Evolutionary conservation across 2,797 vertebrate genomes (phyloP).

Genomic region (Gobionotothen gibberifrons): DNA sequence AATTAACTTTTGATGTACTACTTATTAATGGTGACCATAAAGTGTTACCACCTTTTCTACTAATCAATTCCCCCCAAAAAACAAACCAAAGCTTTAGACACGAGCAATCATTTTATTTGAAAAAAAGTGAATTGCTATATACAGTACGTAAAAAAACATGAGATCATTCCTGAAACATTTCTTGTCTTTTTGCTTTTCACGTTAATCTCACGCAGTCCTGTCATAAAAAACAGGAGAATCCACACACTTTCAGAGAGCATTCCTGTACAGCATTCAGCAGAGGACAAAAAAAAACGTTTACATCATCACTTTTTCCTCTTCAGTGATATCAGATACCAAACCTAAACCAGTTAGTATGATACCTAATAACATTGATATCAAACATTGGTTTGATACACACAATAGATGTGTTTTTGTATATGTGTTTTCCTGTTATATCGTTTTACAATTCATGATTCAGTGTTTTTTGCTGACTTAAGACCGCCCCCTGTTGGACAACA

Average conservation of each 20-base stretch:
- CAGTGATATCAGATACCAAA: slow-evolving; percentile 46
- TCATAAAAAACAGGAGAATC: slow-evolving; percentile 61
- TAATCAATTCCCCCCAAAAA: background rate
- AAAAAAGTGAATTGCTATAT: slow-evolving; percentile 82
- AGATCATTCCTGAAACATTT: slow-evolving; percentile 69
- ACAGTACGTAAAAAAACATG: slow-evolving; percentile 82
- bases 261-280: slow-evolving; percentile 71
- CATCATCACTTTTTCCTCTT: slow-evolving; percentile 49
- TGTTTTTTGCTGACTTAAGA: slow-evolving; percentile 59
- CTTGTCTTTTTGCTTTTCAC: slow-evolving; percentile 62
- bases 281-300: slow-evolving; percentile 68
- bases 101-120: slow-evolving; percentile 83
- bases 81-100: slow-evolving; percentile 54
- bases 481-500: slow-evolving; percentile 57
- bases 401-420: slow-evolving; percentile 32
- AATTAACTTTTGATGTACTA: too few relatives aligned
- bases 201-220: slow-evolving; percentile 60
- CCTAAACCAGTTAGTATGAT: slow-evolving; percentile 71
- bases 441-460: slow-evolving; percentile 57
- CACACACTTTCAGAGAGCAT: slow-evolving; percentile 51
- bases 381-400: slow-evolving; percentile 58
- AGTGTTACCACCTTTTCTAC: background rate
- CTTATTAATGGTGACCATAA: too few relatives aligned
- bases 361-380: slow-evolving; percentile 16
- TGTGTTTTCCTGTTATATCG: slow-evolving; percentile 25